phyloP scores from a whole-genome alignment of 2,888 invertebrate species.

The Girardia tigrina region DNA sequence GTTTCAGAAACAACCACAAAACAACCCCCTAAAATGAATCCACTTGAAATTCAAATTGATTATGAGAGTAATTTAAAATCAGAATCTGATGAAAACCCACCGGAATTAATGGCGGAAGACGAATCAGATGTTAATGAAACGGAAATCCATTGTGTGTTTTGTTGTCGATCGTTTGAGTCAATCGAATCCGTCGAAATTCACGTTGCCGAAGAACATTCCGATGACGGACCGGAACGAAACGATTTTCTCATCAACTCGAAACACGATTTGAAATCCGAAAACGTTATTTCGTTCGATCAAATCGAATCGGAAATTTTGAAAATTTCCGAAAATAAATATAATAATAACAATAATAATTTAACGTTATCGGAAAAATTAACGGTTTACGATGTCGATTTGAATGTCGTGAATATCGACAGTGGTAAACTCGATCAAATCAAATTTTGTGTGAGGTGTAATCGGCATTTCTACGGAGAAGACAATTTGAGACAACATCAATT shows the following conservation, averaged over 20 bases:
- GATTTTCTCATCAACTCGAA: neutral
- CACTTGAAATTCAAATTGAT: no score
- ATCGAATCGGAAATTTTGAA: neutral
- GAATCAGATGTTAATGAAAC: no score
- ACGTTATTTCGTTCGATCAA: neutral
- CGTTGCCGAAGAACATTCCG: neutral
- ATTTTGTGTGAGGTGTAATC: constrained; percentile 1
- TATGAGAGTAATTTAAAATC: no score
- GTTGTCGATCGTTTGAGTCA: neutral
- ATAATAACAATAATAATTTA: neutral
- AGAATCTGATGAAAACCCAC: no score
- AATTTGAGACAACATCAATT: constrained; percentile 16
- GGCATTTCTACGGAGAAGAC: neutral
- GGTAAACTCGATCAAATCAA: neutral
- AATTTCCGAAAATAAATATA: neutral
- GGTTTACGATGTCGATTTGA: constrained; percentile 1
- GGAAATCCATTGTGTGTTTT: neutral
- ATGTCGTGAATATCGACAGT: neutral
- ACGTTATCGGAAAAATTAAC: constrained; percentile 1
- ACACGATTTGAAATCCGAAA: neutral
- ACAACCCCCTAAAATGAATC: no score
- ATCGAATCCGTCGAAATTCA: neutral
- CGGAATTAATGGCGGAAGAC: no score
- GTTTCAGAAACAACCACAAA: no score
- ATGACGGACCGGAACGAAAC: neutral